These are phyloP conservation scores for Kuschelorhynchus macadamiae DNA, from an alignment of 2,888 invertebrate species.

Conservation along the genomic window DNA sequence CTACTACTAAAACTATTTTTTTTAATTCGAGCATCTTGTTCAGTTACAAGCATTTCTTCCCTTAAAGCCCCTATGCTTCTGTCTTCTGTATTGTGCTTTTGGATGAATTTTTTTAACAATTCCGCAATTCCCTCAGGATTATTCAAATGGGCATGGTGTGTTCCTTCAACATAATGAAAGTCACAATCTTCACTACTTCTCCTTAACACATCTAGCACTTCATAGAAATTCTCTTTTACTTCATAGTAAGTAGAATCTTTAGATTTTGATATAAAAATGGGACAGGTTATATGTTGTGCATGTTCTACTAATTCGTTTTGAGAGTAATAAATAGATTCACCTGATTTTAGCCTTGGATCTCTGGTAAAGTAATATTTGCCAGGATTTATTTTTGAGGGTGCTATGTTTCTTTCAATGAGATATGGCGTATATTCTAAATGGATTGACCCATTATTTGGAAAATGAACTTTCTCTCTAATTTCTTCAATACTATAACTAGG, in stretches of 20 bases:
- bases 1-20: too few species aligned
- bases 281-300: constrained; percentile 73
- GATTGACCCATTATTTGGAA: constrained; percentile 73
- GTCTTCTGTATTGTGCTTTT: constrained; percentile 34
- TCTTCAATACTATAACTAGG: constrained; percentile 77
- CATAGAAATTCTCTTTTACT: constrained; percentile 72
- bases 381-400: constrained; percentile 71
- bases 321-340: constrained; percentile 60
- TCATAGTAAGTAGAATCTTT: constrained; percentile 72
- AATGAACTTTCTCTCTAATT: constrained; percentile 72
- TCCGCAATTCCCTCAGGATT: constrained; percentile 72
- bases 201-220: constrained; percentile 72
- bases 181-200: constrained; percentile 72
- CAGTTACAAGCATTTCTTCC: constrained; percentile 26
- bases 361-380: constrained; percentile 60
- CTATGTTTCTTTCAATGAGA: constrained; percentile 73
- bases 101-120: constrained; percentile 62
- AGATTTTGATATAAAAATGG: constrained; percentile 73
- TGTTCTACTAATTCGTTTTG: constrained; percentile 73
- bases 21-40: too few species aligned
- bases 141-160: constrained; percentile 84
- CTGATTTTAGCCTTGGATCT: constrained; percentile 34
- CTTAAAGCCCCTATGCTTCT: constrained; percentile 32
- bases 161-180: constrained; percentile 75
- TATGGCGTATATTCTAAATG: constrained; percentile 71